Percentiles rank a stretch among this genome's conserved stretches.
Evolutionary conservation across 2,888 invertebrate genomes (phyloP).

Genomic region (Agrochola lychnidis): DNA sequence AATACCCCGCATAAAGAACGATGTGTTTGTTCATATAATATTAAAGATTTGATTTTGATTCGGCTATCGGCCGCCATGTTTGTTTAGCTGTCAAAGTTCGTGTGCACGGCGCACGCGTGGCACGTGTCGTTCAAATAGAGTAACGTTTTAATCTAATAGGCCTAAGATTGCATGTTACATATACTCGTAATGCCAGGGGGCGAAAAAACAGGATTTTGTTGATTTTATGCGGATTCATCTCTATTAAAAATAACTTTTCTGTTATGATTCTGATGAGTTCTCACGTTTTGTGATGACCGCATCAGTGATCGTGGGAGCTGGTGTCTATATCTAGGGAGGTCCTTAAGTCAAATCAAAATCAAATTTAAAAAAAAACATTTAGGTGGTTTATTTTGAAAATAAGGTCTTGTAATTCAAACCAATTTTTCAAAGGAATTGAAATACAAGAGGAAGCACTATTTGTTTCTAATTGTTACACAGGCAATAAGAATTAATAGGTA

Average conservation of each 20-base stretch:
- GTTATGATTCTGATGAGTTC: constrained; percentile 65
- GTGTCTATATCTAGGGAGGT: neutral
- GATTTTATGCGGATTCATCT: constrained; percentile 72
- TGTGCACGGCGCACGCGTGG: constrained; percentile 77
- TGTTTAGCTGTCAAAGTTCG: constrained; percentile 86
- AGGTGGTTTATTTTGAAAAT: no score
- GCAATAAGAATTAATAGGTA: neutral
- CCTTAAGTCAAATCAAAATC: neutral
- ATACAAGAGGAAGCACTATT: neutral
- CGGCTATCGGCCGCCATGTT: constrained; percentile 86
- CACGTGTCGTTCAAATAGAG: constrained; percentile 79
- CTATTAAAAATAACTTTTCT: constrained; percentile 74
- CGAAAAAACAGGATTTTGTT: constrained; percentile 70
- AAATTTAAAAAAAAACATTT: neutral
- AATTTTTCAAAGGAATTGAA: neutral
- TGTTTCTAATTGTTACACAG: neutral
- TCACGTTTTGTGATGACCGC: constrained; percentile 59
- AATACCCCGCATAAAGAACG: constrained; percentile 78
- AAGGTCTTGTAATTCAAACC: neutral
- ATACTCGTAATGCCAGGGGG: constrained; percentile 74
- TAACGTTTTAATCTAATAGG: constrained; percentile 84
- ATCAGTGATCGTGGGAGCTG: constrained; percentile 25
- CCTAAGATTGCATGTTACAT: constrained; percentile 71
- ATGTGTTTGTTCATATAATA: constrained; percentile 85
- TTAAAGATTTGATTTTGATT: constrained; percentile 85